A percentile compares a stretch with the other conserved stretches of the same genome.
Evolutionary conservation across 35 echinoderm and acorn worm species (phyloP).

Genomic region (Antedon bifida): DNA sequence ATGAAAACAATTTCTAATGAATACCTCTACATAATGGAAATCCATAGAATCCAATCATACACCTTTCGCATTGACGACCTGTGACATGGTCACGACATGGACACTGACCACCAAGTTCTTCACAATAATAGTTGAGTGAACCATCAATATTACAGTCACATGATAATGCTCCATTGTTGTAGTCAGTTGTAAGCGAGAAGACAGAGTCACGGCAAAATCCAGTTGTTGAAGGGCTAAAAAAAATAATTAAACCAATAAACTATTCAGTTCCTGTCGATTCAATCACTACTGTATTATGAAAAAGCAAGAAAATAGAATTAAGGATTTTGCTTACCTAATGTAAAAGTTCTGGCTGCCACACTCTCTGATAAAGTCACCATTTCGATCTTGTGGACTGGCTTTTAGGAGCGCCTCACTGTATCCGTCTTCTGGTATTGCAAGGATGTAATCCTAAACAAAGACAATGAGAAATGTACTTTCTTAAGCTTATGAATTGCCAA

Average conservation of each 20-base stretch:
- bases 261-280: too few relatives aligned
- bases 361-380: constrained; percentile 74
- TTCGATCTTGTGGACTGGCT: constrained; percentile 50
- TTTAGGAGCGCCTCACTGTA: constrained; percentile 41
- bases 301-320: too few relatives aligned
- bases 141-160: constrained; percentile 69
- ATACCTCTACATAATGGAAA: constrained; percentile 67
- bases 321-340: constrained; percentile 89
- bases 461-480: too few relatives aligned
- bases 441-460: constrained; percentile 64
- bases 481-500: too few relatives aligned
- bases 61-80: constrained; percentile 58
- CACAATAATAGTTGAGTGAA: constrained; percentile 51
- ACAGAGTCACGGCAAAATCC: constrained; percentile 70
- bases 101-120: constrained; percentile 76
- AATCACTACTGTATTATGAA: too few relatives aligned
- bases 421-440: constrained; percentile 55
- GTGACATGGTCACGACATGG: constrained; percentile 44
- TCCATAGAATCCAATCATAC: constrained; percentile 68
- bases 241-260: not conserved
- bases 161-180: constrained; percentile 62
- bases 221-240: constrained; percentile 35
- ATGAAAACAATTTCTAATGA: too few relatives aligned
- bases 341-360: constrained; percentile 76
- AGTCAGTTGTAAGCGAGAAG: constrained; percentile 70